phyloP scores from a whole-genome alignment of 2,113 vertebrate genomes.

The Chiloscyllium plagiosum region DNA sequence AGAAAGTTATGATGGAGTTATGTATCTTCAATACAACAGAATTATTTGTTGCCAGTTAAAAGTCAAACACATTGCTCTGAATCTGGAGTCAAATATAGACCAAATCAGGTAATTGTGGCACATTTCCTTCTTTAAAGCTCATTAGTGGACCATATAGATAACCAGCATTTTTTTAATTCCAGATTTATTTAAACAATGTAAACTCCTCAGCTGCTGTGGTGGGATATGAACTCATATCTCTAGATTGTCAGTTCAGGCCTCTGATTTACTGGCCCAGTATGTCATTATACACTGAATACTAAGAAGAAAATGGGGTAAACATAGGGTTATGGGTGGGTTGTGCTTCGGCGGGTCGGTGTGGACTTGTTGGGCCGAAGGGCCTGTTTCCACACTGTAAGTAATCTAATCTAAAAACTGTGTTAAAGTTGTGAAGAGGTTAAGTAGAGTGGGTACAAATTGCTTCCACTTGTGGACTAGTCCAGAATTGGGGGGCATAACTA shows the following conservation, averaged over 20 bases:
- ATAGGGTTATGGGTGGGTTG: too few relatives aligned
- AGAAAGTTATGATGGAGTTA: not conserved
- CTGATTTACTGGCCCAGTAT: not conserved
- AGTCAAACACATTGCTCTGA: not conserved
- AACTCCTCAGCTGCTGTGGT: not conserved
- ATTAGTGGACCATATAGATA: not conserved
- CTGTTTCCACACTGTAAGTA: too few relatives aligned
- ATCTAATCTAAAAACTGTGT: not conserved
- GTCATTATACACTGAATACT: not conserved
- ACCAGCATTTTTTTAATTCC: not conserved
- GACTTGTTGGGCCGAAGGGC: too few relatives aligned
- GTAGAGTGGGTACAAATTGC: not conserved
- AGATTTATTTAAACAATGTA: not conserved
- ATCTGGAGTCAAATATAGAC: not conserved
- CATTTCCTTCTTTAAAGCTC: not conserved
- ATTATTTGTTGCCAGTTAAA: not conserved
- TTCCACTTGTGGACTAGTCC: not conserved
- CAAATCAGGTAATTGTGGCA: not conserved
- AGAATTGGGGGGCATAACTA: not conserved
- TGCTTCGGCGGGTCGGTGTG: too few relatives aligned
- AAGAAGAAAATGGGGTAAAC: not conserved
- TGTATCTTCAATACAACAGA: not conserved
- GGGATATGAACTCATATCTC: not conserved
- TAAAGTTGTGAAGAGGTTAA: not conserved
- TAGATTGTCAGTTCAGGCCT: not conserved